A percentile compares a stretch with the other conserved stretches of the same genome.
Conservation (phyloP, 2,797 vertebrate species). For the Sebastes matsubarae region DNA sequence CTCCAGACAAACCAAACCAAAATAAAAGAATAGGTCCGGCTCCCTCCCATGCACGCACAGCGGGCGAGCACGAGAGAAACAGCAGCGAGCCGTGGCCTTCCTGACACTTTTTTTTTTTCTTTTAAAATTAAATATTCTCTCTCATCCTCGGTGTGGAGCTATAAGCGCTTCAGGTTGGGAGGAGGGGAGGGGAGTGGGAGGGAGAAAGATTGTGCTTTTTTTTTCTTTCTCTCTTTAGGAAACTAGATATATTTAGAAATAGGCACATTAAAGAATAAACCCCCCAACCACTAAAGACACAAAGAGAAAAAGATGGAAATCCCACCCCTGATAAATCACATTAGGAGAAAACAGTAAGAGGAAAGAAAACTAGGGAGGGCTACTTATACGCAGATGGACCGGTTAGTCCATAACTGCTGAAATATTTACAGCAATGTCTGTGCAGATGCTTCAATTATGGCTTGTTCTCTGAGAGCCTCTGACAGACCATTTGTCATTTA, state of each 20-base stretch:
- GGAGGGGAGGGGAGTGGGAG: not conserved
- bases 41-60: constrained; percentile 56
- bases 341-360: constrained; percentile 50
- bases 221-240: constrained; percentile 66
- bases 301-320: constrained; percentile 37
- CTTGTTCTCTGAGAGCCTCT: constrained; percentile 20
- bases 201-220: constrained; percentile 2
- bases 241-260: constrained; percentile 78
- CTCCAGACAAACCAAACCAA: constrained; percentile 53
- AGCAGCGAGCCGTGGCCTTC: constrained; percentile 54
- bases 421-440: constrained; percentile 60
- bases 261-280: constrained; percentile 66
- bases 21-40: constrained; percentile 46
- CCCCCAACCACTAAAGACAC: constrained; percentile 45
- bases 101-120: constrained; percentile 45
- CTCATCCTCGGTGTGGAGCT: constrained; percentile 71
- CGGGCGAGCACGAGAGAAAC: constrained; percentile 31
- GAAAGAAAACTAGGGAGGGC: constrained; percentile 24
- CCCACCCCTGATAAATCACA: constrained; percentile 72
- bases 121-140: constrained; percentile 81
- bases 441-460: constrained; percentile 61
- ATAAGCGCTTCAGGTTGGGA: constrained; percentile 71
- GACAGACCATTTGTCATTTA: constrained; percentile 38
- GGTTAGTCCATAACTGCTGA: constrained; percentile 56
- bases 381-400: constrained; percentile 39